Conservation (phyloP, 2,797 vertebrate species). For the Parotocinclus haroldoi region DNA sequence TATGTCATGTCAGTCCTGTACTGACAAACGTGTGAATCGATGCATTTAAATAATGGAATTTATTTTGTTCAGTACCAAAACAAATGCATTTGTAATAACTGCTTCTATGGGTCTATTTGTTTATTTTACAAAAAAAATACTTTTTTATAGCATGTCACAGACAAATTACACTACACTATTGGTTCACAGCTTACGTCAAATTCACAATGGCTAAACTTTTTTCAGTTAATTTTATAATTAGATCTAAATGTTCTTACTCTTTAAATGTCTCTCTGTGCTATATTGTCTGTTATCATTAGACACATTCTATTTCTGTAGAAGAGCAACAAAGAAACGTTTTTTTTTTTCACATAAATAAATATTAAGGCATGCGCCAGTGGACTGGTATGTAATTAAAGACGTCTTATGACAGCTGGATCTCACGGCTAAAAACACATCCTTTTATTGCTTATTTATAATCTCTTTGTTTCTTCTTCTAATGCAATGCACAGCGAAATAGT, state of each 20-base stretch:
- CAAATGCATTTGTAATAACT: neutral
- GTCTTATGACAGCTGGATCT: constrained; percentile 73
- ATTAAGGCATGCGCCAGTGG: constrained; percentile 64
- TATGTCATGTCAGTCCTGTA: too few relatives aligned
- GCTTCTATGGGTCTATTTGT: neutral
- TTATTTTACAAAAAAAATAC: neutral
- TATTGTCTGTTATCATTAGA: constrained; percentile 16
- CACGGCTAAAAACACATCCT: constrained; percentile 57
- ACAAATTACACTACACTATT: too few relatives aligned
- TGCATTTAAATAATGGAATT: too few relatives aligned
- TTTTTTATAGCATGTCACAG: too few relatives aligned
- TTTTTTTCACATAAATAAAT: constrained; percentile 53
- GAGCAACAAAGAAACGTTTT: constrained; percentile 47
- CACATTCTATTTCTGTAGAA: constrained; percentile 22
- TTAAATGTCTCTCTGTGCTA: constrained; percentile 25
- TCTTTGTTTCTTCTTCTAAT: constrained; percentile 49
- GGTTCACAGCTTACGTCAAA: neutral
- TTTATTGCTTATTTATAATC: constrained; percentile 3
- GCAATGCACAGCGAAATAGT: constrained; percentile 70
- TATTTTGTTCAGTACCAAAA: neutral
- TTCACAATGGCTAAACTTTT: neutral
- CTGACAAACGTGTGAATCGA: too few relatives aligned
- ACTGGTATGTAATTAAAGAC: constrained; percentile 75
- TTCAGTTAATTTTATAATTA: constrained; percentile 22
- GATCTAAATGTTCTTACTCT: neutral